A percentile compares a stretch with the other conserved stretches of the same genome.
phyloP scores from a whole-genome alignment of 2,113 vertebrate species.

The Nesogale talazaci region DNA sequence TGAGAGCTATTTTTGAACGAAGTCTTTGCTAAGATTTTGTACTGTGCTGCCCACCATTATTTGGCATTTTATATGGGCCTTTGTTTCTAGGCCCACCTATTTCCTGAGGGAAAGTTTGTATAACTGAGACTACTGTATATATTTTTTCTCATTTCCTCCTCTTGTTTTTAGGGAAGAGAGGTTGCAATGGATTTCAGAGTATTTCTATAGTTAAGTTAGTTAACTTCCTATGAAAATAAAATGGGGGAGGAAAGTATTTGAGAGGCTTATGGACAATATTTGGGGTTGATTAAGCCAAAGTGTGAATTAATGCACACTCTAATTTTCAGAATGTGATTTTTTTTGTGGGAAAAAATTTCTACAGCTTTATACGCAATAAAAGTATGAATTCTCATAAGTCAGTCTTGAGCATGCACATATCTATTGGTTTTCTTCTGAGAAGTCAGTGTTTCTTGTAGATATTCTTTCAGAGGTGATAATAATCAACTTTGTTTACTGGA shows the following conservation, averaged over 20 bases:
- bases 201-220: slow-evolving; percentile 30
- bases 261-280: not conserved
- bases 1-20: slow-evolving; percentile 64
- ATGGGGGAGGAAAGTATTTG: not conserved
- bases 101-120: slow-evolving; percentile 70
- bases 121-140: slow-evolving; percentile 44
- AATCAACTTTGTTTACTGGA: not conserved
- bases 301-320: not conserved
- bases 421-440: not conserved
- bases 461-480: not conserved
- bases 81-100: slow-evolving; percentile 62
- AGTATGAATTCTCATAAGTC: not conserved
- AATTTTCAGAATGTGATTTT: slow-evolving; percentile 23
- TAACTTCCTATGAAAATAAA: slow-evolving; percentile 23
- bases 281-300: not conserved
- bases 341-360: slow-evolving; percentile 12
- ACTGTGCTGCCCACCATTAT: slow-evolving; percentile 13
- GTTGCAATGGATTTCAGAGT: not conserved
- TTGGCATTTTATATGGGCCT: slow-evolving; percentile 36
- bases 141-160: slow-evolving; percentile 70
- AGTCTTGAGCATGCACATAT: not conserved
- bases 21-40: slow-evolving; percentile 70
- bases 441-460: not conserved
- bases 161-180: slow-evolving; percentile 46
- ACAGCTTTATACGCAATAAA: slow-evolving; percentile 5